A percentile compares a stretch with the other conserved stretches of the same genome.
Conservation (phyloP, 2,113 vertebrate genomes). For the Corythaixoides concolor region DNA sequence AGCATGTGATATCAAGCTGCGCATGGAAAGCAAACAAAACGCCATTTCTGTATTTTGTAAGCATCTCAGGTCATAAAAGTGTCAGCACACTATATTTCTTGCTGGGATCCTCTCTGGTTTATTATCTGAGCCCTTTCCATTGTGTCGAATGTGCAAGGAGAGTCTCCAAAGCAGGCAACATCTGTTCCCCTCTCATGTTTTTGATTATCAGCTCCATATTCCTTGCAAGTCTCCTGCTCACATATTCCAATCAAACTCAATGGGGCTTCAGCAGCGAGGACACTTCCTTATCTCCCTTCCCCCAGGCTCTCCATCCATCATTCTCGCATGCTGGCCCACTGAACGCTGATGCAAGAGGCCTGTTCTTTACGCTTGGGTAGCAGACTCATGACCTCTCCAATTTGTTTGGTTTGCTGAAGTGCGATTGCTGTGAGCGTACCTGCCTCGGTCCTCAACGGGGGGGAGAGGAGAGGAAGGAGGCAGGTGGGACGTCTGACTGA, state of each 20-base stretch:
- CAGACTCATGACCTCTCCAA: conserved; percentile 25
- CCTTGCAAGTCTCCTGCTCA: conserved; percentile 37
- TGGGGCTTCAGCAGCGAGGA: conserved; percentile 37
- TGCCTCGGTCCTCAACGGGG: not conserved
- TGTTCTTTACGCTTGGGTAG: conserved; percentile 39
- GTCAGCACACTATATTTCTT: conserved; percentile 80
- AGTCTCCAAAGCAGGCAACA: conserved; percentile 69
- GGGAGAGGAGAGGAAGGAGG: conserved; percentile 7
- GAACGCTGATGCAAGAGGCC: conserved; percentile 35
- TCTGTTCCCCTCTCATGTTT: conserved; percentile 71
- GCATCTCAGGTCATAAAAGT: conserved; percentile 79
- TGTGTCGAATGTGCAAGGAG: conserved; percentile 63
- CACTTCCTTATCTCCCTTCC: conserved; percentile 57
- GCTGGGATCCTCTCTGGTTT: conserved; percentile 71
- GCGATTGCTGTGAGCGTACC: conserved; percentile 30
- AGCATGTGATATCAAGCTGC: conserved; percentile 74
- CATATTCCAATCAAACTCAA: conserved; percentile 55
- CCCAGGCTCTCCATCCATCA: conserved; percentile 40
- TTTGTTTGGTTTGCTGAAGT: conserved; percentile 48
- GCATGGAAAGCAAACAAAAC: conserved; percentile 75
- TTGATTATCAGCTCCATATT: conserved; percentile 67
- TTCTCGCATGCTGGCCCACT: conserved; percentile 40
- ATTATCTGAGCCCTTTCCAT: conserved; percentile 65
- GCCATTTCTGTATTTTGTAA: conserved; percentile 76
- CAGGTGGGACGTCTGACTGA: not conserved